Conservation (phyloP, 2,888 invertebrate genomes). For the Mesochorus sp. region DNA sequence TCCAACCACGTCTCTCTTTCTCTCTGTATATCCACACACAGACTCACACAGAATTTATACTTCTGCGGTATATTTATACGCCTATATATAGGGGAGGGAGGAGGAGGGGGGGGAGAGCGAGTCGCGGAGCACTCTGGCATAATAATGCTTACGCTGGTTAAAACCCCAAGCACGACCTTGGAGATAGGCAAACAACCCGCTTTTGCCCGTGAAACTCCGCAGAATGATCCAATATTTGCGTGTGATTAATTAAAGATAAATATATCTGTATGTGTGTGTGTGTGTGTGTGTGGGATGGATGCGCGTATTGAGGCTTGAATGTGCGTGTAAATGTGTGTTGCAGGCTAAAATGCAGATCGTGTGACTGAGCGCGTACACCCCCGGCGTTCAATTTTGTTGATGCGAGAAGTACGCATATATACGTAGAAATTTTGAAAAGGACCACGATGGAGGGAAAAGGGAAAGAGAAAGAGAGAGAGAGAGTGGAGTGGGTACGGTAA, state of each 20-base stretch:
- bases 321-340: too few species aligned
- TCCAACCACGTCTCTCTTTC: not conserved
- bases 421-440: slow-evolving; percentile 25
- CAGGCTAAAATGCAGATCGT: slow-evolving; percentile 17
- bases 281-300: too few species aligned
- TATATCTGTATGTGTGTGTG: too few species aligned
- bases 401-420: not conserved
- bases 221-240: slow-evolving; percentile 59
- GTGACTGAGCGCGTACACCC: not conserved
- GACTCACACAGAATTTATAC: too few species aligned
- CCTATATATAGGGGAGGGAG: not conserved
- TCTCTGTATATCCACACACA: too few species aligned
- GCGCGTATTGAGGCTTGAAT: too few species aligned
- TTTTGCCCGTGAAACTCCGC: slow-evolving; percentile 34
- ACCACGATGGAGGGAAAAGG: not conserved
- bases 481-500: too few species aligned
- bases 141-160: slow-evolving; percentile 54
- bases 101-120: not conserved
- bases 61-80: too few species aligned
- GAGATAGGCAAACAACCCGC: slow-evolving; percentile 48
- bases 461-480: not conserved
- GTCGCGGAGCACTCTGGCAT: slow-evolving; percentile 38
- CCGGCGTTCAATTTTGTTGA: slow-evolving; percentile 46
- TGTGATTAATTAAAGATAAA: slow-evolving; percentile 61
- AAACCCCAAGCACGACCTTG: slow-evolving; percentile 57